Evolutionary conservation across 1,140 invertebrate species (phyloP), one percentile per base, ranked within the genome.

Genomic region (Caligus rogercresseyi): DNA sequence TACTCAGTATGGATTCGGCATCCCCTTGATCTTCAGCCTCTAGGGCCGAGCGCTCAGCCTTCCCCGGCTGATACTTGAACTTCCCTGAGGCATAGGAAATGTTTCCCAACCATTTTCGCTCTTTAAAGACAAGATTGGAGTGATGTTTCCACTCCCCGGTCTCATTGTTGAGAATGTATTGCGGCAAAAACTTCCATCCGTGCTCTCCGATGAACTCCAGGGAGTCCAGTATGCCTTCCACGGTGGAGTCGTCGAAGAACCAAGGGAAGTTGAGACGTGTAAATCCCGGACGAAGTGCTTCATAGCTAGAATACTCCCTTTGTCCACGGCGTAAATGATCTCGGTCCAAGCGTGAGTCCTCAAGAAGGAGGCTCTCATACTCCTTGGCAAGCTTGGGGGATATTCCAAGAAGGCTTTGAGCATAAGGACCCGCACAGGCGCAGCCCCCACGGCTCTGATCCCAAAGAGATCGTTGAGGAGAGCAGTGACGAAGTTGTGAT

Each of bases 401-500:
- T 60, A 92, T 89, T 52, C 87, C 88, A 61, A 93, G 77, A 11
- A 91, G 74, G 73, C 87, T 82, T 72, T 89, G 82, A 7, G 85
- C 85, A 70, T 92, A 92, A 59, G 84, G 83, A 52, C 86, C 84
- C 43, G 85, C 84, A 75, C 85, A 88, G 0, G 83, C 83, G 75
- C 85, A 88, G 1, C 88, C 87, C 7, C 86, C 85, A 67, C 89
- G 77, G 0, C 85, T 84, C 73, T 93, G 89, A 51, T 87, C 0
- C 90, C 90, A 71, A 90, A 93, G 11, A 94, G 79, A 70, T 94
- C 90, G 69, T 93, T 94, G 2, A 94, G 77, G 0, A 93, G 76
- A 1, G 86, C 83, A 67, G 83, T 84, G 0, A 92, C 81, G 72
- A 88, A 93, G 72, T 92, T 92, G 69, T 92, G 86, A 73, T 94